Evolutionary conservation across 1,140 invertebrate species (phyloP).

Genomic region (Leptestheria dahalacensis): DNA sequence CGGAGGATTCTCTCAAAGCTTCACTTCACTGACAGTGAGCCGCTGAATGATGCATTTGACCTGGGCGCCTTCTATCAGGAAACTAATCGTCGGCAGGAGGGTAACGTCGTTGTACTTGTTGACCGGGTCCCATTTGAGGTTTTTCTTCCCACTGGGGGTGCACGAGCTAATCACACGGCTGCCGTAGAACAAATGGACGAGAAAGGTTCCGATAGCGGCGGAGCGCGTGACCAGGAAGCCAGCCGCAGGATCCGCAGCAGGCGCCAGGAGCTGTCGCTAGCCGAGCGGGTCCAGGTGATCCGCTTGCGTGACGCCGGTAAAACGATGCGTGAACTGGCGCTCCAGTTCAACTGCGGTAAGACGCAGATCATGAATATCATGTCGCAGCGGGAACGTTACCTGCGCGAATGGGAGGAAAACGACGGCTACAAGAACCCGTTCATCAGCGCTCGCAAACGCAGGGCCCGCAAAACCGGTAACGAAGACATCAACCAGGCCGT

Average conservation of each 20-base stretch:
- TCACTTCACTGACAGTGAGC: no score
- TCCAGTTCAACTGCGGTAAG: conserved; percentile 15
- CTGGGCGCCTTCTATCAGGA: no score
- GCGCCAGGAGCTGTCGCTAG: conserved; percentile 14
- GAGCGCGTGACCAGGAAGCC: no score
- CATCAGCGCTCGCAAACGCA: conserved; percentile 9
- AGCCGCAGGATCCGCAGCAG: not conserved
- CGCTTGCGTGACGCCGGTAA: conserved; percentile 9
- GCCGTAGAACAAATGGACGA: no score
- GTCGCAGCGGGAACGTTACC: conserved; percentile 9
- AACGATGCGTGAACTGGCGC: conserved; percentile 15
- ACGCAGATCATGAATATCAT: conserved; percentile 18
- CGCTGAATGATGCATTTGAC: no score
- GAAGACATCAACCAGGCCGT: conserved; percentile 15
- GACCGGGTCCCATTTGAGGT: no score
- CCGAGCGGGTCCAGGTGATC: conserved; percentile 14
- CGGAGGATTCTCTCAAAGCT: no score
- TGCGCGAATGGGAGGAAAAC: conserved; percentile 15
- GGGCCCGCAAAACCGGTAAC: conserved; percentile 13
- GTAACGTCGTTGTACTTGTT: no score
- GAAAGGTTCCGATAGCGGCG: no score
- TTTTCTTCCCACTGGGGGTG: no score
- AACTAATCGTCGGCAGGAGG: no score
- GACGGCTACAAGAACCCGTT: conserved; percentile 8
- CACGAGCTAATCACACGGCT: no score